phyloP scores from a whole-genome alignment of 1,140 invertebrate genomes.

The Lerema accius region DNA sequence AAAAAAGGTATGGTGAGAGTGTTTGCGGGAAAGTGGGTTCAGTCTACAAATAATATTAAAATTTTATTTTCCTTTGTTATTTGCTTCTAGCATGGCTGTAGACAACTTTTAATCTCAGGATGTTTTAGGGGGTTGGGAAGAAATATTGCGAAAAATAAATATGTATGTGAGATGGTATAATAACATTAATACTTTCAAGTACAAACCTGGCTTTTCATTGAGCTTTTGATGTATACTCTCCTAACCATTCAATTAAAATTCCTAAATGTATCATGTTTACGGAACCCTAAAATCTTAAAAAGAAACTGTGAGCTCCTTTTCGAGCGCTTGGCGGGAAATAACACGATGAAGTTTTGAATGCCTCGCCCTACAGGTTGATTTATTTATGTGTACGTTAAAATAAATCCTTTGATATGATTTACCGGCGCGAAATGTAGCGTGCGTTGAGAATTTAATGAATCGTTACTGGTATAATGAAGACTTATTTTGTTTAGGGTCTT shows the following conservation, averaged over 20 bases:
- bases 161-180: no score
- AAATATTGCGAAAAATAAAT: no score
- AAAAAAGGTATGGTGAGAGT: conserved; percentile 36
- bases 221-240: no score
- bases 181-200: no score
- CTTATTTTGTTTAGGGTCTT: conserved; percentile 9
- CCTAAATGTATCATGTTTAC: no score
- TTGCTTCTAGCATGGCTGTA: no score
- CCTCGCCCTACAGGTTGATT: conserved; percentile 27
- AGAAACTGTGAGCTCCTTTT: conserved; percentile 7
- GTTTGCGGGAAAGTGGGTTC: background rate
- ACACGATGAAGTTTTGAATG: conserved; percentile 31
- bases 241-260: no score
- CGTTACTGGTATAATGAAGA: conserved; percentile 28
- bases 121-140: no score
- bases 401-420: conserved; percentile 31
- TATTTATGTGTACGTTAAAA: conserved; percentile 28
- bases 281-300: conserved; percentile 20
- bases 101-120: no score
- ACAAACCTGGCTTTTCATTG: no score
- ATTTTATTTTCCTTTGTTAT: no score
- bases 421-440: conserved; percentile 28
- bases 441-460: conserved; percentile 22
- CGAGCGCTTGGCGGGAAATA: conserved; percentile 16
- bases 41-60: background rate